Conservation (phyloP, 2,888 invertebrate genomes). For the Hemicrepidius hirtus region DNA sequence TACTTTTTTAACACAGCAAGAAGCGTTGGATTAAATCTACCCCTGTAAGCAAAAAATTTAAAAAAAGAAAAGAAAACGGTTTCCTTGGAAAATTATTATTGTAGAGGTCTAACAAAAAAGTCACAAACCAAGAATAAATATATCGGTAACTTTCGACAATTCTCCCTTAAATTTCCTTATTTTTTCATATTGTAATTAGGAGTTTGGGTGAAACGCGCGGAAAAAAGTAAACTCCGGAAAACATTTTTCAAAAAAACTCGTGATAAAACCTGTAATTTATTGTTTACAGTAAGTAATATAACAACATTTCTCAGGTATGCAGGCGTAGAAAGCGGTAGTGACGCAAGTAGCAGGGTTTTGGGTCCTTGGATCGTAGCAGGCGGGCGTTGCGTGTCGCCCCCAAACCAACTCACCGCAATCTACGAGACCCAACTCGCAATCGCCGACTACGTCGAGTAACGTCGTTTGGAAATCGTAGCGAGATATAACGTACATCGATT, state of each 20-base stretch:
- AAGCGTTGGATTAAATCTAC: too few species aligned
- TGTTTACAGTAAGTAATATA: conserved; percentile 1
- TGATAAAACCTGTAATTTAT: neutral
- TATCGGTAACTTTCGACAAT: too few species aligned
- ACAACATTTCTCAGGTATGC: conserved; percentile 28
- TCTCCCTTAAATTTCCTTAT: too few species aligned
- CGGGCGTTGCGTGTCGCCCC: conserved; percentile 42
- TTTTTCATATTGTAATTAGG: too few species aligned
- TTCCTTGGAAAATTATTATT: too few species aligned
- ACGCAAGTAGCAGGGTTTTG: conserved; percentile 36
- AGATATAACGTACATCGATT: neutral
- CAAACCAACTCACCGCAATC: conserved; percentile 22
- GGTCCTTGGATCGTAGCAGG: conserved; percentile 39
- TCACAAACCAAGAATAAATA: too few species aligned
- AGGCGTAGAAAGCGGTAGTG: conserved; percentile 45
- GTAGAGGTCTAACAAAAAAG: too few species aligned
- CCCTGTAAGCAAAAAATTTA: too few species aligned
- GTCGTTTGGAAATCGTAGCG: neutral
- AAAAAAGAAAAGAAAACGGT: too few species aligned
- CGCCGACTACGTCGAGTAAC: neutral
- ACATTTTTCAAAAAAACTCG: neutral
- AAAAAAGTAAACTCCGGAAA: too few species aligned
- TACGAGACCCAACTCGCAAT: neutral
- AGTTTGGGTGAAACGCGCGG: too few species aligned
- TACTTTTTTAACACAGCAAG: too few species aligned